These are phyloP conservation scores for Gavialis gangeticus DNA, from an alignment of 2,113 vertebrate species.

Conservation along the genomic window DNA sequence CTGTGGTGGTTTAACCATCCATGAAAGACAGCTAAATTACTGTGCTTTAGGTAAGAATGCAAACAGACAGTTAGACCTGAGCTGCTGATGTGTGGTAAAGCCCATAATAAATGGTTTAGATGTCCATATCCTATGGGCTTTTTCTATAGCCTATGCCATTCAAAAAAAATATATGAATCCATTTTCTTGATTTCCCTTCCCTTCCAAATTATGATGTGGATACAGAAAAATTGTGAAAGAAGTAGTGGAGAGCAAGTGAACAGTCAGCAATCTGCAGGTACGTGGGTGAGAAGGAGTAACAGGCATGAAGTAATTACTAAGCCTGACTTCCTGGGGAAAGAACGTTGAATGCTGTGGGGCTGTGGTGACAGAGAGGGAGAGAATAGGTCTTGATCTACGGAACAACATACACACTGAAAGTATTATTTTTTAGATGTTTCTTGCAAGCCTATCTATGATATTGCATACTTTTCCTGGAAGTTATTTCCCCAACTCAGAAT, in stretches of 20 bases:
- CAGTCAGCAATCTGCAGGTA: neutral
- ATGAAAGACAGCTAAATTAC: too few species aligned
- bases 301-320: neutral
- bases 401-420: neutral
- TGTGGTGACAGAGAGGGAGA: neutral
- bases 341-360: neutral
- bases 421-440: neutral
- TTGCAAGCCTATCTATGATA: neutral
- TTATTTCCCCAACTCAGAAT: neutral
- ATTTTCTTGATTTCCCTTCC: neutral
- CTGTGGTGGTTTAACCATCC: too few species aligned
- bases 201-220: neutral
- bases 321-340: neutral
- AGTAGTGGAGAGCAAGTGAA: neutral
- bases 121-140: too few species aligned
- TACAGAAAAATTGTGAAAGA: neutral
- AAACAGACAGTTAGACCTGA: too few species aligned
- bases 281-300: neutral
- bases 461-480: neutral
- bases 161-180: neutral
- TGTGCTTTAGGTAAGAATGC: too few species aligned
- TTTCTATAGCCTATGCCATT: too few species aligned
- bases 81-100: too few species aligned
- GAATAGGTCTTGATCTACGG: neutral
- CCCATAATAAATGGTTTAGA: too few species aligned